A percentile compares a stretch with the other conserved stretches of the same genome.
Conservation (phyloP, 2,797 vertebrate species). For the Pagetopsis macropterus region DNA sequence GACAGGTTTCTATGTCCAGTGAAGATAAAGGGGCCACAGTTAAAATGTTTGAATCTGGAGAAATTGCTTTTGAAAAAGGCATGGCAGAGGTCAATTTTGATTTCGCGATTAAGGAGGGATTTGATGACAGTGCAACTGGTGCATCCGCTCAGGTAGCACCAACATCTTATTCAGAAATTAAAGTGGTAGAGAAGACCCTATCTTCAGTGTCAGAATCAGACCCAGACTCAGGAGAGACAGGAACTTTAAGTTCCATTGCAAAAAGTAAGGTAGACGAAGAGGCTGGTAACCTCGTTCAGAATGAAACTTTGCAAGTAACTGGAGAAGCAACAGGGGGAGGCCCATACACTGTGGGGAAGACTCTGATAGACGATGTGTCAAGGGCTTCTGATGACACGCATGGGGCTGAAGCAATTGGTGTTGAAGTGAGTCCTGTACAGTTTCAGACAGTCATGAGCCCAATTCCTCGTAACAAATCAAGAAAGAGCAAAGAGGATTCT, state of each 20-base stretch:
- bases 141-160: conserved; percentile 7
- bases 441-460: not conserved
- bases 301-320: not conserved
- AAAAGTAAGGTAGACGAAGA: conserved; percentile 2
- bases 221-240: conserved; percentile 9
- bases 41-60: conserved; percentile 1
- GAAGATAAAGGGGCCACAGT: not conserved
- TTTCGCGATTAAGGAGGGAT: not conserved
- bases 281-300: not conserved
- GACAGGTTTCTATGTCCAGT: conserved; percentile 17
- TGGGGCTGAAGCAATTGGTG: not conserved
- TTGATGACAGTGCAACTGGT: not conserved
- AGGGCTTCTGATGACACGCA: not conserved
- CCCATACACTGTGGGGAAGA: not conserved
- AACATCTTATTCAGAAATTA: conserved; percentile 4
- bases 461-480: conserved; percentile 21
- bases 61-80: conserved; percentile 20
- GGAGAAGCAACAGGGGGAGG: not conserved
- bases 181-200: not conserved
- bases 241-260: not conserved
- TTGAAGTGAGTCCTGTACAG: not conserved
- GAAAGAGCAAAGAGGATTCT: conserved; percentile 44
- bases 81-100: conserved; percentile 11
- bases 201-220: conserved; percentile 17
- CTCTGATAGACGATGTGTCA: not conserved